These are phyloP conservation scores for Rhopalosiphum maidis DNA, from an alignment of 1,140 invertebrate genomes.

Conservation along the genomic window DNA sequence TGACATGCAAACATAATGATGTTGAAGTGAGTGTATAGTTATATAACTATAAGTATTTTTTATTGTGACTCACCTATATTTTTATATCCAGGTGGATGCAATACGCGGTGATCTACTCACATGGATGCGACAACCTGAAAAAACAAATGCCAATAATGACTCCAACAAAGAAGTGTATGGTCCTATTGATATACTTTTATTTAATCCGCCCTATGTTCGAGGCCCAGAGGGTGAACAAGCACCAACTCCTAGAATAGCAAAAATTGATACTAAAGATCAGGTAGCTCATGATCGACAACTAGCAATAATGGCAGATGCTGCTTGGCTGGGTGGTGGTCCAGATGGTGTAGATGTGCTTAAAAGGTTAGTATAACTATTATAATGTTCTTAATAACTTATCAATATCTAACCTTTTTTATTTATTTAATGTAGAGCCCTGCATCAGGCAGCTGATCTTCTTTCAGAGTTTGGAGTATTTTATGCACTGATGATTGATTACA, in stretches of 20 bases:
- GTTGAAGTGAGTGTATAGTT: conserved; percentile 60
- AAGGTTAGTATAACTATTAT: neutral
- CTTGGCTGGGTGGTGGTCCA: conserved; percentile 68
- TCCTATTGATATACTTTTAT: conserved; percentile 85
- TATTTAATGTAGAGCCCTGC: neutral
- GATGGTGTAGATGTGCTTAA: conserved; percentile 31
- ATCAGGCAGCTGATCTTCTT: conserved; percentile 29
- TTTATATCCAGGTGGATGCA: conserved; percentile 40
- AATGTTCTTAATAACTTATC: neutral
- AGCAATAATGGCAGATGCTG: conserved; percentile 62
- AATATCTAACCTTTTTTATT: neutral
- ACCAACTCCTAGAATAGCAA: conserved; percentile 67
- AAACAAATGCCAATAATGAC: conserved; percentile 65
- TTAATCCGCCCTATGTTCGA: conserved; percentile 98
- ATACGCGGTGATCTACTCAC: conserved; percentile 39
- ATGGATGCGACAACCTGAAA: neutral
- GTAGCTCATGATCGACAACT: conserved; percentile 71
- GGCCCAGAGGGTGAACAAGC: conserved; percentile 75
- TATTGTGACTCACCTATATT: neutral
- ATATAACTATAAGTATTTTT: neutral
- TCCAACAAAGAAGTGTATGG: conserved; percentile 74
- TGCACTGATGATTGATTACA: conserved; percentile 51
- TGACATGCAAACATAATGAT: conserved; percentile 72
- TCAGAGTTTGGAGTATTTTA: conserved; percentile 48
- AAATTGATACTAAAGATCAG: conserved; percentile 85